Evolutionary conservation across 2,113 vertebrate genomes (phyloP).

Genomic region (Anguilla japonica): DNA sequence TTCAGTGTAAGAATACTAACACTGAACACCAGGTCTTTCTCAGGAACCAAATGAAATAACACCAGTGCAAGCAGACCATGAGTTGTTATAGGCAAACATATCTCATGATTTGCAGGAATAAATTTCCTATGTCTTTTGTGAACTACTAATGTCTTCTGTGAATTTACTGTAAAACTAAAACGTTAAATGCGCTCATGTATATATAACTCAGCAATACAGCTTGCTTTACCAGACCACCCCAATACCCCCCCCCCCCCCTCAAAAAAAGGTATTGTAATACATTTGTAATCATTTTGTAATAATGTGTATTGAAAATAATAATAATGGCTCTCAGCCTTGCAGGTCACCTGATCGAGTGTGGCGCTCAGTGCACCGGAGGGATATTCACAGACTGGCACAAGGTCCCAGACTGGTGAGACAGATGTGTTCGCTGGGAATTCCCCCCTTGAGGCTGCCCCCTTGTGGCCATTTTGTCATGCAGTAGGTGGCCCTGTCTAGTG

Average conservation of each 20-base stretch:
- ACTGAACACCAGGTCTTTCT: neutral
- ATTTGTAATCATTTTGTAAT: too few species aligned
- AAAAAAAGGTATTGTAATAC: too few species aligned
- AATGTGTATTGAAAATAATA: neutral
- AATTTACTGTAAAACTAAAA: too few species aligned
- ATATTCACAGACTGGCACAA: constrained; percentile 86
- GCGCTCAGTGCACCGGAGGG: constrained; percentile 81
- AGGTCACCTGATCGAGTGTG: constrained; percentile 84
- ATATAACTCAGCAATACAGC: too few species aligned
- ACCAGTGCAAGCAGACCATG: neutral
- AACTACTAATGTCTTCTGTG: too few species aligned
- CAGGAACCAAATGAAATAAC: neutral
- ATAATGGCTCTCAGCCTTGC: constrained; percentile 68
- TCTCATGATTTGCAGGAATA: neutral
- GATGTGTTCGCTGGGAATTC: neutral
- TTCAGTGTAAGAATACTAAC: too few species aligned
- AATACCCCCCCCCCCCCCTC: too few species aligned
- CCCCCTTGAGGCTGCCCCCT: constrained; percentile 1
- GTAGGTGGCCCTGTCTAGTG: neutral
- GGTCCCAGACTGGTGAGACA: constrained; percentile 78
- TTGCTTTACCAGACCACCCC: too few species aligned
- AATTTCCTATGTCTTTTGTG: neutral
- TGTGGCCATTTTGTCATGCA: neutral
- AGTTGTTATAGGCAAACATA: neutral
- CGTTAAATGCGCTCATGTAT: too few species aligned